phyloP scores from a whole-genome alignment of 2,888 invertebrate species.

The Eupithecia exiguata region DNA sequence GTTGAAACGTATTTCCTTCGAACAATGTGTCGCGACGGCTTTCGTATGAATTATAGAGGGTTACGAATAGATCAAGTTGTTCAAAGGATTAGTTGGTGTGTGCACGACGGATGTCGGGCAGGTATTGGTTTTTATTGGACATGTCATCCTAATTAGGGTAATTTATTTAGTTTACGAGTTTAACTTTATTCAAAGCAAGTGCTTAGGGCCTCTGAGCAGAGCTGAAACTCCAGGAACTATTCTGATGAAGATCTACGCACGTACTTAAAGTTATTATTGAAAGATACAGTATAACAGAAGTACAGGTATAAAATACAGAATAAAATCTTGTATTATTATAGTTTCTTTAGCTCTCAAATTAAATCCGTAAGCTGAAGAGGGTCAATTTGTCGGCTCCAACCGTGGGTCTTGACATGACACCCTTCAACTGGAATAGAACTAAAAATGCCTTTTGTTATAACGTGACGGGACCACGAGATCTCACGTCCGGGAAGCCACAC shows the following conservation, averaged over 20 bases:
- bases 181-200: background rate
- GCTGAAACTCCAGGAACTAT: background rate
- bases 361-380: slow-evolving; percentile 42
- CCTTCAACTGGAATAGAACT: slow-evolving; percentile 63
- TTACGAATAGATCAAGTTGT: slow-evolving; percentile 40
- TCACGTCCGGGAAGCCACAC: slow-evolving; percentile 79
- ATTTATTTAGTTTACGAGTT: slow-evolving; percentile 14
- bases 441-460: slow-evolving; percentile 72
- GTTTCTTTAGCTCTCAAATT: slow-evolving; percentile 26
- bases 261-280: background rate
- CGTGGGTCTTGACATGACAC: slow-evolving; percentile 50
- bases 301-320: background rate
- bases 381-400: slow-evolving; percentile 42
- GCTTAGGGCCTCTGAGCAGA: background rate
- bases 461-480: slow-evolving; percentile 55
- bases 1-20: slow-evolving; percentile 54
- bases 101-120: slow-evolving; percentile 29
- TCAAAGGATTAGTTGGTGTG: slow-evolving; percentile 37
- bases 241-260: background rate
- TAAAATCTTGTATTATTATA: background rate
- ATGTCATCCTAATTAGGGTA: slow-evolving; percentile 28
- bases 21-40: slow-evolving; percentile 39
- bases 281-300: background rate
- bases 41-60: slow-evolving; percentile 38
- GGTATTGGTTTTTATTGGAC: slow-evolving; percentile 26